Evolutionary conservation across 2,797 vertebrate genomes (phyloP).

Genomic region (Typhlichthys subterraneus): DNA sequence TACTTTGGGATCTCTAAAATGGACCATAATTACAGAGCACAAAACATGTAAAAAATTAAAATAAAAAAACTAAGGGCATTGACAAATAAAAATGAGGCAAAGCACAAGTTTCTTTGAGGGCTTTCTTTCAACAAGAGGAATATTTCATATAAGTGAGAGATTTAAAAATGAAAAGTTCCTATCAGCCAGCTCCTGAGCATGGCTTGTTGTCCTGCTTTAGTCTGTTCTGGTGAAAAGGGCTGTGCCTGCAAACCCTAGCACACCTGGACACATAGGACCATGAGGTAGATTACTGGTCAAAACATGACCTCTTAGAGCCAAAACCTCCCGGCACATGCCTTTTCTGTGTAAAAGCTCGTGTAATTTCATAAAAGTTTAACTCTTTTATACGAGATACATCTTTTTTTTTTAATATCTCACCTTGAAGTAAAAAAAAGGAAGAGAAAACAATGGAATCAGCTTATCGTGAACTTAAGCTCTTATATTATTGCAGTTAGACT

Average conservation of each 20-base stretch:
- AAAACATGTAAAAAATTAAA: slow-evolving; percentile 16
- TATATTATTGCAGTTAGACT: slow-evolving; percentile 79
- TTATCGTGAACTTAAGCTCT: slow-evolving; percentile 59
- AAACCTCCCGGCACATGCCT: slow-evolving; percentile 80
- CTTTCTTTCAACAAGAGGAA: slow-evolving; percentile 38
- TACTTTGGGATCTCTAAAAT: slow-evolving; percentile 40
- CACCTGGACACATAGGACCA: slow-evolving; percentile 91
- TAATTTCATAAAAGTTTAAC: slow-evolving; percentile 85
- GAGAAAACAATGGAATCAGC: slow-evolving; percentile 50
- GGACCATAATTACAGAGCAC: slow-evolving; percentile 59
- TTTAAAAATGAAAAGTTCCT: slow-evolving; percentile 60
- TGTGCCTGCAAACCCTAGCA: slow-evolving; percentile 96
- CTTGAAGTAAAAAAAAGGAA: slow-evolving; percentile 36
- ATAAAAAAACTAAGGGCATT: slow-evolving; percentile 62
- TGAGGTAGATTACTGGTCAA: slow-evolving; percentile 99
- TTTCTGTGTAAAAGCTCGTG: slow-evolving; percentile 58
- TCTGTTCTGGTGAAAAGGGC: slow-evolving; percentile 90
- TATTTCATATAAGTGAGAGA: slow-evolving; percentile 56
- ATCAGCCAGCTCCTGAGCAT: slow-evolving; percentile 95
- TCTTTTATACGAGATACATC: slow-evolving; percentile 23
- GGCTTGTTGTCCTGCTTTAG: slow-evolving; percentile 87
- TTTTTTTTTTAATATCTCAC: slow-evolving; percentile 45
- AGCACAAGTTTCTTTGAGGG: slow-evolving; percentile 83
- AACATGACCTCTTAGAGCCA: slow-evolving; percentile 90
- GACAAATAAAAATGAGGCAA: slow-evolving; percentile 67